Evolutionary conservation across 2,888 invertebrate species (phyloP), one percentile per base, ranked within the genome.

Genomic region (Drosophila niveifrons): DNA sequence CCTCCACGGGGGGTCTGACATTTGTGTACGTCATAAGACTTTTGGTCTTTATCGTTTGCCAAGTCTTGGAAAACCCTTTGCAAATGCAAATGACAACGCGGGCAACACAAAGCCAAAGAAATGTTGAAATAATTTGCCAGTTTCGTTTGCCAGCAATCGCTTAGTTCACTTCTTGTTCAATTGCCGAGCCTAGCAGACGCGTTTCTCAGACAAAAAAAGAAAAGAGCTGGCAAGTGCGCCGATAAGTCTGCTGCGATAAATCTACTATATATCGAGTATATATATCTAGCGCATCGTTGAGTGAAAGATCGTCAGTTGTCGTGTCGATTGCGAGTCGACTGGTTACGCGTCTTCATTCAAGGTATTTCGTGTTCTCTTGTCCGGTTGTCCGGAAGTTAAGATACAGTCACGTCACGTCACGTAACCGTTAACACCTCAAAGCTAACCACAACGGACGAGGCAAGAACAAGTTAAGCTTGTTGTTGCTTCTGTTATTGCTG

Each of bases 41-140:
- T 62, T 29, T 17, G 23, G 69, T 18, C 10, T 31, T 28, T 4
- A 10, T 0, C 10, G 3, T 8, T 55, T 64, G 43, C 39, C 63
- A 47, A 41, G 73, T 58, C 29, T 72, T 39, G 1, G n/a, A 55
- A 58, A 70, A 59, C 65, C 86, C 80, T 75, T 82, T 74, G 70
- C 47, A 73, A 78, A 64, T 82, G 58, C 64, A 78, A 74, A 57
- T 61, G 46, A 52, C 55, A 31, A 18, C 53, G 23, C 58, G 80
- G 57, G 59, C 57, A 75, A 87, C 85, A 88, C 88, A 82, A 82
- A 82, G 82, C 82, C 82, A 82, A 88, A 82, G 82, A 82, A 82
- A 88, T 83, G 83, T 83, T 62, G 67, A 64, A 73, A 62, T 46
- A 18, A 46, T 53, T 59, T 44, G 17, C 11, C 57, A 23, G 61